Conservation (phyloP, 2,888 invertebrate species). For the Opisthograptis luteolata region DNA sequence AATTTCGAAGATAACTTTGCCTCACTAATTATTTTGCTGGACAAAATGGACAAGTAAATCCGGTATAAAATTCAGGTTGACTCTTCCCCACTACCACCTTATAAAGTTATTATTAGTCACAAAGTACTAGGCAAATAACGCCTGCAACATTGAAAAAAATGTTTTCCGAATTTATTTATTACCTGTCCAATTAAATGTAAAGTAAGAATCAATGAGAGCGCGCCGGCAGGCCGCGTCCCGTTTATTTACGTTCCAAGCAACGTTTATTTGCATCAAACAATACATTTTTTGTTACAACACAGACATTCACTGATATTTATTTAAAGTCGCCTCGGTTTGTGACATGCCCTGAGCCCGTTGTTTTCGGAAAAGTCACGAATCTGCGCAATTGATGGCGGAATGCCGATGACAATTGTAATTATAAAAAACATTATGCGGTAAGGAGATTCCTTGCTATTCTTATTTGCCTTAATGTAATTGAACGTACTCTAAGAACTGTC, state of each 20-base stretch:
- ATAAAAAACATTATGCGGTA: conserved; percentile 43
- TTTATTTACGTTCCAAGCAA: conserved; percentile 34
- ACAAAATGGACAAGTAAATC: no score
- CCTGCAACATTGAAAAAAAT: conserved; percentile 2
- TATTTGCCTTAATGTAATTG: conserved; percentile 1
- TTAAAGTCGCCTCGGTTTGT: conserved; percentile 60
- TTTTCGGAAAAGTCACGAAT: conserved; percentile 80
- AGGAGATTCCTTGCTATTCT: conserved; percentile 21
- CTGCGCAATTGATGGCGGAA: conserved; percentile 59
- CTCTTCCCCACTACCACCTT: no score
- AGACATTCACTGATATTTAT: conserved; percentile 62
- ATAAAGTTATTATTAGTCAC: no score
- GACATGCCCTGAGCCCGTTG: conserved; percentile 68
- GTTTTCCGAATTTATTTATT: conserved; percentile 15
- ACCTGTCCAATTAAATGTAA: conserved; percentile 22
- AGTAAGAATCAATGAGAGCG: conserved; percentile 31
- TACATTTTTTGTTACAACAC: conserved; percentile 46
- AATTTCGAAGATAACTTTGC: no score
- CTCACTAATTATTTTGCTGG: no score
- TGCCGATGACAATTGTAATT: conserved; percentile 62
- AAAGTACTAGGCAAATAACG: no score
- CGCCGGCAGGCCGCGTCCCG: conserved; percentile 36
- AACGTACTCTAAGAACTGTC: not conserved
- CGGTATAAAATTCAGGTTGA: no score
- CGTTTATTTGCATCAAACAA: conserved; percentile 43